Base-by-base conservation (phyloP, 1,140 invertebrate genomes). In the Ceratina calcarata region DNA sequence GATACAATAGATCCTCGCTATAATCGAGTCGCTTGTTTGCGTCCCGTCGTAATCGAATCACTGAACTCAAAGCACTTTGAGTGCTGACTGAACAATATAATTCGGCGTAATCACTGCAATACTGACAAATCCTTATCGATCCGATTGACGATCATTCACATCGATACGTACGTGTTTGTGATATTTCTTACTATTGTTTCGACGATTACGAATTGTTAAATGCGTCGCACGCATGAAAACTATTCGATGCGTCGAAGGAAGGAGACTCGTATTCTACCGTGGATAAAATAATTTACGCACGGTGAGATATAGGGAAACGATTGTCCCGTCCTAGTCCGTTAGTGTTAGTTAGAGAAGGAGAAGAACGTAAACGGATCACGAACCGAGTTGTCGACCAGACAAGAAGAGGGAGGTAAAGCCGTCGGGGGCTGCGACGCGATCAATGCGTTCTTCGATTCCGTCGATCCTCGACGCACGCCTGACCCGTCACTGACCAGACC, bases 401-500 rank as follows among this genome's bases (percentile, higher is more conserved):
- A 22, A 7, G 3, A 32, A 53, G 37, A 22, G 10, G 27, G 24
- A 27, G 15, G n/a, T 45, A 20, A 22, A 76, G 20, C 16, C 53
- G 49, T 53, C 12, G 27, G 20, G n/a, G 15, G 22, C 18, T 61
- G 66, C 45, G 73, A 74, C 6, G 37, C 62, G 72, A 79, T 60
- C 84, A 78, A 75, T 69, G 53, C 49, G 20, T 49, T 68, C 66
- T 58, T 83, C 74, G 55, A 76, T 64, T 55, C 13, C n/a, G 55
- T 74, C 18, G 57, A 58, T 67, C 58, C 27, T 65, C 4, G 55
- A 64, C 81, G 24, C 27, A 65, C 81, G 78, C 49, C 76, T 68
- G 76, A 79, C n/a, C 37, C 76, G 68, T 64, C 60, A 79, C 80
- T 79, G 80, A 81, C 61, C 76, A 78, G 57, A 68, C 55, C 22